phyloP scores from a whole-genome alignment of 2,797 vertebrate genomes.

The Selene dorsalis region DNA sequence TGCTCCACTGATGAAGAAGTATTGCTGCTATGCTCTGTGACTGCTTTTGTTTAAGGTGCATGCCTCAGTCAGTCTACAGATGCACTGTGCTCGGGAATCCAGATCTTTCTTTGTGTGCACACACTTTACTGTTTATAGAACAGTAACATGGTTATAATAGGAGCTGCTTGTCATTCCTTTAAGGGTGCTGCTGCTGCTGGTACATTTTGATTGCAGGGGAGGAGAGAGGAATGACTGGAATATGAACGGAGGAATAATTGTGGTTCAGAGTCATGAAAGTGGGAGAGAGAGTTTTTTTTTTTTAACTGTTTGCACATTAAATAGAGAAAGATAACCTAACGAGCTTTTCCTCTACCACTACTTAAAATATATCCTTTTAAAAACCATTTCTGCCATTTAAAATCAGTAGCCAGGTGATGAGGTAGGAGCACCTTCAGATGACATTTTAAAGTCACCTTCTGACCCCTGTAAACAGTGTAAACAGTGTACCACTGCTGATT shows the following conservation, averaged over 20 bases:
- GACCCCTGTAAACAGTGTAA: too few relatives aligned
- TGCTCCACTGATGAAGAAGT: conserved; percentile 17
- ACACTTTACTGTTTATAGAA: conserved; percentile 28
- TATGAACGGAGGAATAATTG: conserved; percentile 12
- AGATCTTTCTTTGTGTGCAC: conserved; percentile 22
- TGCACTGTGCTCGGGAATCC: neutral
- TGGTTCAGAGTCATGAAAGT: neutral
- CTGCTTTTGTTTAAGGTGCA: conserved; percentile 32
- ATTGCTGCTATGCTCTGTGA: conserved; percentile 6
- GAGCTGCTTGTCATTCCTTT: conserved; percentile 31
- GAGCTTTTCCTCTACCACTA: neutral
- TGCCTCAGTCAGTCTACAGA: neutral
- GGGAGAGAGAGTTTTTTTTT: neutral
- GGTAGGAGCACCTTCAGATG: neutral
- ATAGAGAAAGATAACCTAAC: neutral
- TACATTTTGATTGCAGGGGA: conserved; percentile 22
- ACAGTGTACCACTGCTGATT: neutral
- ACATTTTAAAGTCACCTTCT: neutral
- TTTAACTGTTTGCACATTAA: neutral
- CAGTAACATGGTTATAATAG: conserved; percentile 22
- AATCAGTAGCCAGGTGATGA: neutral
- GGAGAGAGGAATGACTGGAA: conserved; percentile 29
- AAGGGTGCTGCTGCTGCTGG: conserved; percentile 13
- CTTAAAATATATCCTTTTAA: neutral
- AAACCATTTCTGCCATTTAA: neutral